Evolutionary conservation across 2,113 vertebrate species (phyloP).

Genomic region (Chunga burmeisteri): DNA sequence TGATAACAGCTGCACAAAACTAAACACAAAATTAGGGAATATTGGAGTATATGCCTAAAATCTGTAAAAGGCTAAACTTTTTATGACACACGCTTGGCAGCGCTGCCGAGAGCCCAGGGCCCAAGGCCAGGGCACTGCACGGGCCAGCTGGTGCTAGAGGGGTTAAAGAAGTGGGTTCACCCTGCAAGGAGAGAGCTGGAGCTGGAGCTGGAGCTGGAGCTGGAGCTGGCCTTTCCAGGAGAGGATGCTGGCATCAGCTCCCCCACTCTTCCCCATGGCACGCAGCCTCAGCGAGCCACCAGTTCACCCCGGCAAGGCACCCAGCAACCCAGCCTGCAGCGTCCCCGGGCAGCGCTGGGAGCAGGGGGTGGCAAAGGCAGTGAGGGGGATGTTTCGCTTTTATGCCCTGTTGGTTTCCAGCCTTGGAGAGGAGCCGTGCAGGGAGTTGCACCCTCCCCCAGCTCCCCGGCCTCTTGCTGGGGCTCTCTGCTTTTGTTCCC

Average conservation of each 20-base stretch:
- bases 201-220: not conserved
- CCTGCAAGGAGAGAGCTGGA: not conserved
- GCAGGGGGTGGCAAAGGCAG: not conserved
- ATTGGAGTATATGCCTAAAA: not conserved
- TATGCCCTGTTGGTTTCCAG: not conserved
- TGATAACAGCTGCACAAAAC: not conserved
- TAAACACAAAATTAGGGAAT: not conserved
- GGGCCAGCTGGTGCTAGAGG: not conserved
- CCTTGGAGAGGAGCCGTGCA: not conserved
- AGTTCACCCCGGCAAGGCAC: not conserved
- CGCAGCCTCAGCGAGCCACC: not conserved
- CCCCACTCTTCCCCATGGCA: not conserved
- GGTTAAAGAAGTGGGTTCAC: not conserved
- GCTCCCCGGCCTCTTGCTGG: not conserved
- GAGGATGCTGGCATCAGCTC: not conserved
- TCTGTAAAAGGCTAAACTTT: not conserved
- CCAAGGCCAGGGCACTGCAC: accelerated
- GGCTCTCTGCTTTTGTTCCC: slow-evolving; percentile 37
- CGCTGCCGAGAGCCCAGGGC: not conserved
- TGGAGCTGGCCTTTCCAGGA: not conserved
- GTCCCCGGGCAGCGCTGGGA: accelerated
- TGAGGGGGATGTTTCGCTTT: not conserved
- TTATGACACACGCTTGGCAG: not conserved
- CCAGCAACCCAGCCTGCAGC: not conserved
- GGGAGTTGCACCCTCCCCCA: not conserved